Evolutionary conservation across 2,888 invertebrate species (phyloP), one percentile per base, ranked within the genome.

Genomic region (Chloromyia formosa): DNA sequence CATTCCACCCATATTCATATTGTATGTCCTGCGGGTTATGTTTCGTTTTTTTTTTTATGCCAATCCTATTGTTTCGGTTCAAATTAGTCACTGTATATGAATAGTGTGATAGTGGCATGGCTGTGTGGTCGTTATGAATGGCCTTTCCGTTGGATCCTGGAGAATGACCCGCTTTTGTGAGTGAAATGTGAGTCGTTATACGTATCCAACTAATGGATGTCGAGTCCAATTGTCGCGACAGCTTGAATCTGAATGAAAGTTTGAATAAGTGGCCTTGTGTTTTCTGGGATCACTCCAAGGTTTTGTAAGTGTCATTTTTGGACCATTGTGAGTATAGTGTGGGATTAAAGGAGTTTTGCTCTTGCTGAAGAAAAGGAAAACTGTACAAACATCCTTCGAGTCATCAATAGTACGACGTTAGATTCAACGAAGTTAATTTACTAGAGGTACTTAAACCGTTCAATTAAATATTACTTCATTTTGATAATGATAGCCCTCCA

Each of bases 121-220:
- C 22, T 58, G 58, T 9, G 20, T 58, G 22, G 58, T 58, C 10
- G 16, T 23, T 60, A 14, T 23, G 20, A 23, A 35, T 60, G 20
- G 60, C 14, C 23, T 60, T 23, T 60, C 49, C 60, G 60, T 23
- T 35, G 23, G 23, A 60, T 60, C 22, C 14, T 60, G 20, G 7
- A 49, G 10, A 35, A 35, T 35, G 2, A 35, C 2, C 27, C 27
- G 27, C 27, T 7, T 35, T 35, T 35, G 16, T 56, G 20, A 20
- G 56, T 60, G 60, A 60, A 60, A 60, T 23, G 60, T 60, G 60
- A 60, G n/a, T 60, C 23, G 14, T 23, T 60, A 10, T 12, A 20
- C 27, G n/a, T 7, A 35, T 12, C n/a, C n/a, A 18, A 40, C 62
- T 62, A 62, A 62, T 62, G 62, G 62, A 40, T 27, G 49, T n/a